Conservation (phyloP, 2,888 invertebrate genomes). For the Drosophila kuntzei region DNA sequence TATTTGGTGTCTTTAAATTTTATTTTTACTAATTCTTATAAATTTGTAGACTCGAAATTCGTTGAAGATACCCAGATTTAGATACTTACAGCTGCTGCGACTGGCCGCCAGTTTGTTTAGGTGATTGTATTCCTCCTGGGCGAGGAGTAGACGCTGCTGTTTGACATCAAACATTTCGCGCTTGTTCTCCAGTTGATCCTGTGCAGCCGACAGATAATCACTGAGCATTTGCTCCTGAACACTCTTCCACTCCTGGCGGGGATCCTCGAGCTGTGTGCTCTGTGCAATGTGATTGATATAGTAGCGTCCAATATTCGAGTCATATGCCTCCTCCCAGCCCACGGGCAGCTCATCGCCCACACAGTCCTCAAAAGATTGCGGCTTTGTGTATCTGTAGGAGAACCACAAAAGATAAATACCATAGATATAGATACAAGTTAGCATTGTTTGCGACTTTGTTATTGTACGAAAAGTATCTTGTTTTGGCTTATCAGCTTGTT, state of each 20-base stretch:
- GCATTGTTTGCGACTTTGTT: neutral
- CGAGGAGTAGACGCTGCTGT: constrained; percentile 95
- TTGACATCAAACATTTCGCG: constrained; percentile 98
- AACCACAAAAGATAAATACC: neutral
- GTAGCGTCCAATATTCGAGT: constrained; percentile 97
- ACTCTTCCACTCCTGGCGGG: constrained; percentile 97
- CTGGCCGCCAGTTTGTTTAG: constrained; percentile 95
- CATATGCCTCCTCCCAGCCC: constrained; percentile 98
- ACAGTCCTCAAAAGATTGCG: constrained; percentile 98
- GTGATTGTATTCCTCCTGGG: constrained; percentile 98
- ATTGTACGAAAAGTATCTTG: constrained; percentile 20
- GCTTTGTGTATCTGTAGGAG: constrained; percentile 96
- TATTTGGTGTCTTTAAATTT: neutral
- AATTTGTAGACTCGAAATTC: neutral
- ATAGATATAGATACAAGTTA: constrained; percentile 25
- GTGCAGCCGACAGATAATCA: constrained; percentile 97
- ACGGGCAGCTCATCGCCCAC: constrained; percentile 98
- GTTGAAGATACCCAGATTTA: neutral
- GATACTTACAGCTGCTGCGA: constrained; percentile 93
- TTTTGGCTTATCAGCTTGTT: constrained; percentile 53
- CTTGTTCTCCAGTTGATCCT: constrained; percentile 98
- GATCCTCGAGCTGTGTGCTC: constrained; percentile 98
- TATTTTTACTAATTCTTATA: neutral
- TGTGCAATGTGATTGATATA: constrained; percentile 98
- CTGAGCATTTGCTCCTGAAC: constrained; percentile 98